Evolutionary conservation across 1,140 invertebrate genomes (phyloP).

Genomic region (Drosophila mauritiana): DNA sequence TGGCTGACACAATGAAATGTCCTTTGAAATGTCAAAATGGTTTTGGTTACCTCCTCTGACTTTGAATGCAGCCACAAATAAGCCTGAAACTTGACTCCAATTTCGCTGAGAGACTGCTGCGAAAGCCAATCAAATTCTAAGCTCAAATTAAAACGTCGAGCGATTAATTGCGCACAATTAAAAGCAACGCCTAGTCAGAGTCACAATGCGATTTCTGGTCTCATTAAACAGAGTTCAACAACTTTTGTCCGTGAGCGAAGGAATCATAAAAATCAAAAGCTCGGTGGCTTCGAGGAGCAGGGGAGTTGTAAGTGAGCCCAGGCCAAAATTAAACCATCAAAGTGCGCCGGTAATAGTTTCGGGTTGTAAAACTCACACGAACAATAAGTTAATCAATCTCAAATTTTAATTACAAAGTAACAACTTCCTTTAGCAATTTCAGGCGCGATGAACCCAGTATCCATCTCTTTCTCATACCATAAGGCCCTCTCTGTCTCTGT

Average conservation of each 20-base stretch:
- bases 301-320: slow-evolving; percentile 6
- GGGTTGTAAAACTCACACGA: slow-evolving; percentile 80
- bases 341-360: slow-evolving; percentile 73
- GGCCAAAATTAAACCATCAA: slow-evolving; percentile 73
- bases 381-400: slow-evolving; percentile 83
- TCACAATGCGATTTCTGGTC: slow-evolving; percentile 48
- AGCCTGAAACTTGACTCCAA: slow-evolving; percentile 2
- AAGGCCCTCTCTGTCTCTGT: slow-evolving; percentile 26
- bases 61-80: neutral
- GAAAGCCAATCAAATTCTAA: slow-evolving; percentile 52
- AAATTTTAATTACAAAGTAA: slow-evolving; percentile 83
- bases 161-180: slow-evolving; percentile 72
- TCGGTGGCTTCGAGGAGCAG: slow-evolving; percentile 16
- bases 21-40: neutral
- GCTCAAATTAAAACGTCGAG: slow-evolving; percentile 46
- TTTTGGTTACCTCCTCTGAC: too few species aligned
- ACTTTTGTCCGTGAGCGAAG: slow-evolving; percentile 26
- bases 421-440: slow-evolving; percentile 82
- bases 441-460: slow-evolving; percentile 71
- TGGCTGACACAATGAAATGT: too few species aligned
- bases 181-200: slow-evolving; percentile 47
- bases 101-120: slow-evolving; percentile 3
- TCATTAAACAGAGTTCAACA: slow-evolving; percentile 64
- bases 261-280: slow-evolving; percentile 41
- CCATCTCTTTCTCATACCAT: slow-evolving; percentile 26